These are phyloP conservation scores for Dynastes tityus DNA, from an alignment of 2,888 invertebrate species.

Conservation along the genomic window DNA sequence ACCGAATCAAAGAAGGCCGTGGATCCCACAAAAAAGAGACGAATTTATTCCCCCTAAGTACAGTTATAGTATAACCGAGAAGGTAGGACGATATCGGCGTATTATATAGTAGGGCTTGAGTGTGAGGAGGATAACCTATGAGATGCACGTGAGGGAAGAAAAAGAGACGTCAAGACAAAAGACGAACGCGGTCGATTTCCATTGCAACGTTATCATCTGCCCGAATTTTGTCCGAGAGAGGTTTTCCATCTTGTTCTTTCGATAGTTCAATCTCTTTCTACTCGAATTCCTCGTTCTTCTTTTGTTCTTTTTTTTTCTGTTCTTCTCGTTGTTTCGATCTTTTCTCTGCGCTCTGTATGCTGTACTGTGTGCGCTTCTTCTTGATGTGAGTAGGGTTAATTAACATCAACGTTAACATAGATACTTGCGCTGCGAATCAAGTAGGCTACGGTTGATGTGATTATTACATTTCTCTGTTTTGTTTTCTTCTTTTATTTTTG, in stretches of 20 bases:
- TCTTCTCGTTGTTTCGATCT: background rate
- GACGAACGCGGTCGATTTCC: slow-evolving; percentile 31
- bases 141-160: background rate
- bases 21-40: slow-evolving; percentile 34
- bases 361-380: background rate
- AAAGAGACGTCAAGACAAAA: slow-evolving; percentile 26
- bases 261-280: background rate
- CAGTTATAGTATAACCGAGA: slow-evolving; percentile 7
- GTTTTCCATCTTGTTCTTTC: background rate
- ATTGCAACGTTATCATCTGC: slow-evolving; percentile 17
- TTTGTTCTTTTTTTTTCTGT: background rate
- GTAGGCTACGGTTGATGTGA: too few species aligned
- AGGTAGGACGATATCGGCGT: background rate
- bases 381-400: too few species aligned
- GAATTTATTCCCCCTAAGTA: slow-evolving; percentile 24
- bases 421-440: too few species aligned
- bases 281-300: background rate
- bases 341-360: background rate
- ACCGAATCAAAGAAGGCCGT: slow-evolving; percentile 39
- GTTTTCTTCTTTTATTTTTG: too few species aligned
- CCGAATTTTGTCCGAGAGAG: slow-evolving; percentile 5
- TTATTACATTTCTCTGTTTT: too few species aligned
- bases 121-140: background rate
- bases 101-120: background rate
- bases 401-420: too few species aligned